Conservation (phyloP, 2,113 vertebrate genomes). For the Sebastes fasciatus region DNA sequence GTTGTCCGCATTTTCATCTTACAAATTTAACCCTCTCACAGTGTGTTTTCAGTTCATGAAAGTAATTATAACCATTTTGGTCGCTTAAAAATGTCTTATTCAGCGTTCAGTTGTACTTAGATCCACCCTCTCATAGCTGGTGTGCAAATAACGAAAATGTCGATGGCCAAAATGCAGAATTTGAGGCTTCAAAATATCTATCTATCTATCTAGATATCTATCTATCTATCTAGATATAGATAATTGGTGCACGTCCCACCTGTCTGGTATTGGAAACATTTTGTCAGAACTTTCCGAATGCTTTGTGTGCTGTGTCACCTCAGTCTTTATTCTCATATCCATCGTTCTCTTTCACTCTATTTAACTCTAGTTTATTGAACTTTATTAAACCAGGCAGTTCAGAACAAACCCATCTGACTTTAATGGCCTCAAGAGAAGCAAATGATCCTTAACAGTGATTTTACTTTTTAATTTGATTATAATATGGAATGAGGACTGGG, state of each 20-base stretch:
- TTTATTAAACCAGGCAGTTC: slow-evolving; percentile 51
- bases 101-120: no score
- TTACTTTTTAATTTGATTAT: slow-evolving; percentile 47
- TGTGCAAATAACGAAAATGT: no score
- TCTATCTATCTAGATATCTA: no score
- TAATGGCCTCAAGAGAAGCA: slow-evolving; percentile 53
- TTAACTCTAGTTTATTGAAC: slow-evolving; percentile 56
- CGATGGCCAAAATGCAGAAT: no score
- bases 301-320: slow-evolving; percentile 22
- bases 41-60: no score
- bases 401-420: slow-evolving; percentile 61
- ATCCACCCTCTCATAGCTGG: no score
- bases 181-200: no score
- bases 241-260: not conserved
- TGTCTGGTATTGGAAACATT: slow-evolving; percentile 20
- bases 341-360: slow-evolving; percentile 24
- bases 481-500: slow-evolving; percentile 23
- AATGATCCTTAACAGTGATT: slow-evolving; percentile 56
- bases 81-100: no score
- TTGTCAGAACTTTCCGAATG: not conserved
- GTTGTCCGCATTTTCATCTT: no score
- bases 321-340: slow-evolving; percentile 23
- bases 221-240: no score
- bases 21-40: no score
- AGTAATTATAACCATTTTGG: no score